Evolutionary conservation across 2,797 vertebrate genomes (phyloP), one percentile per base, ranked within the genome.

Genomic region (Taenioides sp.): DNA sequence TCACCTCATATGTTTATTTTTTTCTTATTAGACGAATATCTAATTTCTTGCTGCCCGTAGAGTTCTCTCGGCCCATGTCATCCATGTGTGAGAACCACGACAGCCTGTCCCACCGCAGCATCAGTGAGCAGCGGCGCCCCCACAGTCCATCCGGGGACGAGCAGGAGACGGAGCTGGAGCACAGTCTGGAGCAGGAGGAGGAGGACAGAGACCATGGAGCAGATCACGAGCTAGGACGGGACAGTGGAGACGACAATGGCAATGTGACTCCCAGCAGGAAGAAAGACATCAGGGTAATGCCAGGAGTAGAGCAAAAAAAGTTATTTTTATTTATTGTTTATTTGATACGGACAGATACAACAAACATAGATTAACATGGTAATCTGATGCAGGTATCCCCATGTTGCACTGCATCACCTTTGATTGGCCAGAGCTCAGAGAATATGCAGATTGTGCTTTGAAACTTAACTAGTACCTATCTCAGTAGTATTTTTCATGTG

Each of bases 41-140:
- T 47, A 14, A 2, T 34, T 17, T 54, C 54, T 47, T 79, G 9
- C 69, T 73, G 68, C 73, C 72, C 57, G 67, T 94, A 94, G 98
- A 98, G 88, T 98, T 99, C 77, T 97, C 96, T 0, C 94, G 94
- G 77, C 97, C 97, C 0, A 93, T 96, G 22, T 97, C 97, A 0
- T 94, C 96, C 69, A 91, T 93, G 92, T 97, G 96, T 0, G 97
- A 97, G 90, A 97, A 97, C 87, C 97, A 98, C 0, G 95, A 98
- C 0, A 83, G 87, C 57, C 37, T 93, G 18, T 92, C 92, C 37
- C 93, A 89, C 77, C 92, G 83, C 86, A 43, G 94, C 91, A 52
- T 87, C 75, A 1, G 95, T 69, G 57, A 90, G 82, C 90, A 87
- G 22, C 83, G 74, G 0, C 90, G 77, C 61, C 80, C 90, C 17